Base-by-base conservation (phyloP, 2,113 vertebrate genomes). In the Thunnus thynnus region DNA sequence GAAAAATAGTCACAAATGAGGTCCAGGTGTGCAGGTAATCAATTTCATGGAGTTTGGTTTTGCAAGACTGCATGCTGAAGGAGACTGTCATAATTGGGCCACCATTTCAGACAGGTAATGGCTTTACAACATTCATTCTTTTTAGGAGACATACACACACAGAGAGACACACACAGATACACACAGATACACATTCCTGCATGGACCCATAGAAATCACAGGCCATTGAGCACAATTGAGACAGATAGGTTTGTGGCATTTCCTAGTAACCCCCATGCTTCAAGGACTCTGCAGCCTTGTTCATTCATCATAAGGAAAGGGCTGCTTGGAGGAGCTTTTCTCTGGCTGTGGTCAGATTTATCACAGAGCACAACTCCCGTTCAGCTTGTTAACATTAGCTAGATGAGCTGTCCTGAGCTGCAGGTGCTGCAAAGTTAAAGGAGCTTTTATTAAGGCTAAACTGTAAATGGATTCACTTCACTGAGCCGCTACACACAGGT, bases 11-110 rank as follows among this genome's bases (percentile, higher is more conserved):
- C 84, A 63, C 88, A 89, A 91, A 91, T 86, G 81, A 90, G 89
- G 85, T 86, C 85, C 91, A 92, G 91, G 91, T 91, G 93, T 89
- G 83, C 16, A 75, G 73, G 82, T 86, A 91, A 93, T 93, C 89
- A 85, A 91, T 93, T 91, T 90, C 88, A 92, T 90, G 87, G 87
- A 20, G 76, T 90, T 87, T 91, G 83, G 91, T 86, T 92, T 93
- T 93, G 89, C 90, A 87, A 91, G 91, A 86, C 80, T 88, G 72
- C 85, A 58, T 86, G 82, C 85, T 88, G 85, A 92, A 90, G 90
- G 87, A 90, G 86, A 84, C 86, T 82, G 80, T 91, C 89, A 86
- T 93, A 91, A 92, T 91, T 89, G 84, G 92, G 79, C 81, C 80
- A 86, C 90, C 82, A 73, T 93, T 90, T 86, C 86, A 86, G 79